phyloP scores from a whole-genome alignment of 1,140 invertebrate species.

The Aporrectodea caliginosa region DNA sequence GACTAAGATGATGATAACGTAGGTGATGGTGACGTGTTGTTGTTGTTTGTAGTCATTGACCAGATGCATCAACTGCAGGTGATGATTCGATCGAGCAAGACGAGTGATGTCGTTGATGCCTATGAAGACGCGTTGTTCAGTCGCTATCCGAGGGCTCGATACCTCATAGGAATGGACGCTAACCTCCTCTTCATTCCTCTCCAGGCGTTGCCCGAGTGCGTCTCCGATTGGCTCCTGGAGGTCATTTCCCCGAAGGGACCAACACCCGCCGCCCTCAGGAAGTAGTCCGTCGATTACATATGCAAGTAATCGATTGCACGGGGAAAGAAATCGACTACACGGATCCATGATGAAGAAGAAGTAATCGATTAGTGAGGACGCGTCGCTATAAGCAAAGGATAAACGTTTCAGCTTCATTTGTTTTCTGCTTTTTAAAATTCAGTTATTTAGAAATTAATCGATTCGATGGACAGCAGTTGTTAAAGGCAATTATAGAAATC shows the following conservation, averaged over 20 bases:
- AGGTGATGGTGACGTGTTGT: not conserved
- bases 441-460: too few relatives aligned
- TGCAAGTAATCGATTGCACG: too few relatives aligned
- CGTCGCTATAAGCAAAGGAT: too few relatives aligned
- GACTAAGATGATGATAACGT: too few relatives aligned
- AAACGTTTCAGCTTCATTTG: too few relatives aligned
- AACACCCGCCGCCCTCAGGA: not conserved
- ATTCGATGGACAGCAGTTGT: too few relatives aligned
- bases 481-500: too few relatives aligned
- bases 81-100: conserved; percentile 5
- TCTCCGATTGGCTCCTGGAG: not conserved
- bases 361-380: too few relatives aligned
- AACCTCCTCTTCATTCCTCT: conserved; percentile 1
- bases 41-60: not conserved
- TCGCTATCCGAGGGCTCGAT: conserved; percentile 4
- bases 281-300: too few relatives aligned
- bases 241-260: not conserved
- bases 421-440: too few relatives aligned
- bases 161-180: not conserved
- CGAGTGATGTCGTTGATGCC: conserved; percentile 20
- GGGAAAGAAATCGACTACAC: too few relatives aligned
- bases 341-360: too few relatives aligned
- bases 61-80: conserved; percentile 2
- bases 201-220: conserved; percentile 14
- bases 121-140: conserved; percentile 10